A percentile compares a stretch with the other conserved stretches of the same genome.
Conservation (phyloP, 2,113 vertebrate species). For the Petaurus breviceps region DNA sequence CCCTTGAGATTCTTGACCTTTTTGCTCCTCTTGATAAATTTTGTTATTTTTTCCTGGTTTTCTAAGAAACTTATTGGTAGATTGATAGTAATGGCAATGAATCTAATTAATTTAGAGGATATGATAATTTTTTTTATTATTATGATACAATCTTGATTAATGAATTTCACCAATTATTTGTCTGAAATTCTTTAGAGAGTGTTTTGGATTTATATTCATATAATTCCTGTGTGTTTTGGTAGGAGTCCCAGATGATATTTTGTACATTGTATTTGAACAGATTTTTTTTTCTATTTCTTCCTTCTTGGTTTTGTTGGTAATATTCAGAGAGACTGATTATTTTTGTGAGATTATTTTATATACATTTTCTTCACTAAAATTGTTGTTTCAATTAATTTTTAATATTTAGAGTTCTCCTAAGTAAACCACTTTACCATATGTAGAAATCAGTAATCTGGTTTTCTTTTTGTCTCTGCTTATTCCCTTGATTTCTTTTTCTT, state of each 20-base stretch:
- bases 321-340: not conserved
- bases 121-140: not conserved
- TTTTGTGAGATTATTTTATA: not conserved
- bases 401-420: not conserved
- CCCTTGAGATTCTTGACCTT: not conserved
- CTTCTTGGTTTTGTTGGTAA: not conserved
- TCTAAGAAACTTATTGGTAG: not conserved
- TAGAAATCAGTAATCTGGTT: not conserved
- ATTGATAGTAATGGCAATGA: not conserved
- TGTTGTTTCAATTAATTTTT: not conserved
- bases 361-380: not conserved
- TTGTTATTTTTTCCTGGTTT: not conserved
- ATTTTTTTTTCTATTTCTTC: not conserved
- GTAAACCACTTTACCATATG: not conserved
- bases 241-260: not conserved
- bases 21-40: not conserved
- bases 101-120: not conserved
- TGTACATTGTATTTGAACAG: not conserved
- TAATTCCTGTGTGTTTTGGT: not conserved
- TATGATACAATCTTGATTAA: not conserved
- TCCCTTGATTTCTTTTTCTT: not conserved
- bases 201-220: not conserved
- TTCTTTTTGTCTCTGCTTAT: not conserved
- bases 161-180: not conserved
- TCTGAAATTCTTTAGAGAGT: not conserved